These are phyloP conservation scores for Temnothorax rugatulus DNA, from an alignment of 2,888 invertebrate species.

Conservation along the genomic window DNA sequence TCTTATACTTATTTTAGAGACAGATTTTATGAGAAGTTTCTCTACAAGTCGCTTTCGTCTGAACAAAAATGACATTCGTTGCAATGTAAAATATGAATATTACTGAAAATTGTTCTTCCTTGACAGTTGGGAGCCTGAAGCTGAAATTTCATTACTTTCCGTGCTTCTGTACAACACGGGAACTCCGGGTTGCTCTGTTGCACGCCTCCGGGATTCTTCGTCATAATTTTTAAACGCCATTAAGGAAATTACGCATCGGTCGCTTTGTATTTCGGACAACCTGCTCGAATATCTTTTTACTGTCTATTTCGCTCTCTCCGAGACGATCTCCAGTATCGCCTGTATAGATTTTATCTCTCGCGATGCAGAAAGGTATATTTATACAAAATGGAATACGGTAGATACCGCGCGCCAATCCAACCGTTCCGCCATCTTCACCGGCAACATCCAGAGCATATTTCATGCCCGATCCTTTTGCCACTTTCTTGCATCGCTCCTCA, in stretches of 20 bases:
- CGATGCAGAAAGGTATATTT: conserved; percentile 30
- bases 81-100: not conserved
- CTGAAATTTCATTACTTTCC: conserved; percentile 27
- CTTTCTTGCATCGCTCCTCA: conserved; percentile 50
- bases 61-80: not conserved
- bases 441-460: conserved; percentile 48
- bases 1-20: not conserved
- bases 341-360: conserved; percentile 38
- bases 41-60: not conserved
- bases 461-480: conserved; percentile 46
- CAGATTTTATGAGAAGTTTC: not conserved
- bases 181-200: not conserved
- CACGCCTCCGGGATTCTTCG: conserved; percentile 17
- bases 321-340: conserved; percentile 20
- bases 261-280: conserved; percentile 42
- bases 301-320: not conserved
- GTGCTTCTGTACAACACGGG: conserved; percentile 10
- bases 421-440: conserved; percentile 41
- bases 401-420: conserved; percentile 29
- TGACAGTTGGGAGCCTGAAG: not conserved
- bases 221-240: conserved; percentile 13
- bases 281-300: not conserved
- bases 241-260: conserved; percentile 32
- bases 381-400: conserved; percentile 44
- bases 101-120: conserved; percentile 25